Base-by-base conservation (phyloP, 2,888 invertebrate species). In the Drosophila neotestacea region DNA sequence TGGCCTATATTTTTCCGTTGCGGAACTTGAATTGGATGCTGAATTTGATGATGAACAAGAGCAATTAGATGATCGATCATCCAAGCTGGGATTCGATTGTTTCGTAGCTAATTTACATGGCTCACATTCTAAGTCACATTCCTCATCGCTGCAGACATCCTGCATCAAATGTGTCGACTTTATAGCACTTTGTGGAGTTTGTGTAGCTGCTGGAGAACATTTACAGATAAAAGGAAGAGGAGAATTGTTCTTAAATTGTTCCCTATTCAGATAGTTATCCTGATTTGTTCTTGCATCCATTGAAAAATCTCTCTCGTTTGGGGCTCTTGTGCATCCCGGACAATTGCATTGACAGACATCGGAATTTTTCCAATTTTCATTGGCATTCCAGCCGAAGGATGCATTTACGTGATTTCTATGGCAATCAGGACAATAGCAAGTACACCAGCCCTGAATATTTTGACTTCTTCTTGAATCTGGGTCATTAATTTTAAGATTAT, bases 191-290 rank as follows among this genome's bases (percentile, higher is more conserved):
- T 9, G 44, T 6, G 55, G 13, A 36, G 55, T 56, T 56, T 56
- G 55, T 6, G 55, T 56, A 10, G 55, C 10, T 36, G 34, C 44
- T 6, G 44, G 10, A 6, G 27, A 10, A 13, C 55, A 56, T 13
- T 27, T 13, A 10, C 55, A 56, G 22, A 16, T 34, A n/a, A 10
- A 13, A 4, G 3, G 3, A 22, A 22, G 2, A 22, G 22, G 2
- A 3, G 9, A 6, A 11, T 11, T 44, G 27, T 13, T 13, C 32
- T 32, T 7, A 0, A 32, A 32, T 32, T 32, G 5, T 7, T 6
- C 7, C 9, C 32, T 32, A 32, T 32, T 32, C 3, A 10, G 38
- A 13, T 28, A 52, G 13, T 22, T 22, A 16, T 32, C 5, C 22
- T 5, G 13, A 28, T 28, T n/a, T n/a, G 7, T 0, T 2, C 7